These are phyloP conservation scores for Aleiodes leptofemur DNA, from an alignment of 2,888 invertebrate species.

Conservation along the genomic window DNA sequence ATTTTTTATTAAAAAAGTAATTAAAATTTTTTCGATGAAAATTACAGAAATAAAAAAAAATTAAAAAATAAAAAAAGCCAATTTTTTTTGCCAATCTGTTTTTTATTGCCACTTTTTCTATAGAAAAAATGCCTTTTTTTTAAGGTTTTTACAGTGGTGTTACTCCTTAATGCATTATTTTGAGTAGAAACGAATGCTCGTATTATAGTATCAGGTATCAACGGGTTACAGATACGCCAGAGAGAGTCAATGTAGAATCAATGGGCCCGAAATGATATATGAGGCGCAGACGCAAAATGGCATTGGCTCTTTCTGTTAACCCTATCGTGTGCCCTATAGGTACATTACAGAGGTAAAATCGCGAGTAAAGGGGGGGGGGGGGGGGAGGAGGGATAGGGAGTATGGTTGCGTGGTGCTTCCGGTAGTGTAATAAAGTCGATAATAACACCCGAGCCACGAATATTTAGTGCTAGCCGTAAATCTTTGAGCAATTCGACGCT, in stretches of 20 bases:
- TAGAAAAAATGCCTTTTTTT: too few species aligned
- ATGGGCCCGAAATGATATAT: constrained; percentile 69
- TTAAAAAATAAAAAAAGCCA: too few species aligned
- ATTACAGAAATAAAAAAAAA: too few species aligned
- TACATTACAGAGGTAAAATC: constrained; percentile 7
- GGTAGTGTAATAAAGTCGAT: constrained; percentile 69
- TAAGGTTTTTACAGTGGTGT: too few species aligned
- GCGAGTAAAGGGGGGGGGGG: neutral
- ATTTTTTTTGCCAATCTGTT: too few species aligned
- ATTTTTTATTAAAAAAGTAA: too few species aligned
- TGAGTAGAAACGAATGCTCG: constrained; percentile 12
- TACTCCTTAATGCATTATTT: too few species aligned
- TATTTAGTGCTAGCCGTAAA: constrained; percentile 72
- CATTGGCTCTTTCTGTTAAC: constrained; percentile 68
- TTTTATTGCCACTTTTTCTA: too few species aligned
- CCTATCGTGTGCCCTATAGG: constrained; percentile 58
- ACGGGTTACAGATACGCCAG: constrained; percentile 25
- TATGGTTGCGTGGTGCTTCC: constrained; percentile 60
- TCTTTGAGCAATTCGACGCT: constrained; percentile 69
- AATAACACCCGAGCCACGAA: constrained; percentile 69
- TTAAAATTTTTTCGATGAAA: too few species aligned
- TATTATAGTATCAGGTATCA: neutral
- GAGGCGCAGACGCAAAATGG: constrained; percentile 68
- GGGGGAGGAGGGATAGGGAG: constrained; percentile 27
- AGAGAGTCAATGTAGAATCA: constrained; percentile 61